phyloP scores from a whole-genome alignment of 2,797 vertebrate genomes.

The Scarus forsteni region DNA sequence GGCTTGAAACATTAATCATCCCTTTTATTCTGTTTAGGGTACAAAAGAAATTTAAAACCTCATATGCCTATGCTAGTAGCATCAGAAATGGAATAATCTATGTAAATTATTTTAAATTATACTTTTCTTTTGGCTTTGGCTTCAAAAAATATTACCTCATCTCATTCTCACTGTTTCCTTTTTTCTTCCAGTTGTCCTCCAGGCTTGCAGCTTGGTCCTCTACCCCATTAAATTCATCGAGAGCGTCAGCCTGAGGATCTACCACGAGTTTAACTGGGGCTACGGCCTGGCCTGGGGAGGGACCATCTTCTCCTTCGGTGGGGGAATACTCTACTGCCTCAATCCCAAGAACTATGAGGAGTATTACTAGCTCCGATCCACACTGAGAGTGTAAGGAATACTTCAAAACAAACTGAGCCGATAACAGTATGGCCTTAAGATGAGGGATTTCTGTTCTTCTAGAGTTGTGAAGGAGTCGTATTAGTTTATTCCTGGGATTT shows the following conservation, averaged over 20 bases:
- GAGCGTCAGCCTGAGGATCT: slow-evolving; percentile 97
- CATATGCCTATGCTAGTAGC: too few species aligned
- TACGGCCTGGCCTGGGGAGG: slow-evolving; percentile 98
- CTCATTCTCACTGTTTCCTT: background rate
- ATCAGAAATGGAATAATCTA: too few species aligned
- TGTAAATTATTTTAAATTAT: too few species aligned
- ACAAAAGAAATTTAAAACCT: too few species aligned
- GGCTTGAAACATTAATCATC: too few species aligned
- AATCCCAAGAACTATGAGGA: slow-evolving; percentile 99
- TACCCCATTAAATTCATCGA: slow-evolving; percentile 99
- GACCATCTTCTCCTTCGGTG: slow-evolving; percentile 98
- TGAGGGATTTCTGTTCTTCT: slow-evolving; percentile 20
- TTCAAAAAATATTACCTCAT: background rate
- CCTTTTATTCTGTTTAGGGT: too few species aligned
- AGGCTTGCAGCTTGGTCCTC: slow-evolving; percentile 96
- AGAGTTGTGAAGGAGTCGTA: slow-evolving; percentile 1
- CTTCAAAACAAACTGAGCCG: slow-evolving; percentile 16
- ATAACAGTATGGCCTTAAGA: slow-evolving; percentile 2
- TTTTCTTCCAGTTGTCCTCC: slow-evolving; percentile 91
- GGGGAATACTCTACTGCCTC: slow-evolving; percentile 97
- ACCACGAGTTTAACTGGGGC: slow-evolving; percentile 99
- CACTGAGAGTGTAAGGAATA: slow-evolving; percentile 27
- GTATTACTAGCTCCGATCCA: slow-evolving; percentile 87
- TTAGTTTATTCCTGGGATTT: slow-evolving; percentile 20
- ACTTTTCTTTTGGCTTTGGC: background rate